Conservation (phyloP, 2,888 invertebrate genomes). For the Limnephilus marmoratus region DNA sequence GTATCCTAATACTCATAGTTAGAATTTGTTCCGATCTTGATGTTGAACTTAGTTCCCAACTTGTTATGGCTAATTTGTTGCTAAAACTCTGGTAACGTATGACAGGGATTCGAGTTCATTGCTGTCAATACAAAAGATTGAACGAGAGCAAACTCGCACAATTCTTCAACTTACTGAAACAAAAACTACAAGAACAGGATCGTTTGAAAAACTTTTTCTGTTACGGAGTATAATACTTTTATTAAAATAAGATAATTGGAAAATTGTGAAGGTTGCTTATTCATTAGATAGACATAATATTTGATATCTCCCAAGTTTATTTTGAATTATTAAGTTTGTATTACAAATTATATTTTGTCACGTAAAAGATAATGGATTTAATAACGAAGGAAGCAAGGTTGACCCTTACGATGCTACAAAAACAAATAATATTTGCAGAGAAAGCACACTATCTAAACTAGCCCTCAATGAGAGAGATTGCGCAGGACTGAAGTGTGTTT, state of each 20-base stretch:
- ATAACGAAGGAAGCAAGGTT: not conserved
- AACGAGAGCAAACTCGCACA: too few species aligned
- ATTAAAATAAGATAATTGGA: not conserved
- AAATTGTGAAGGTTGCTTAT: not conserved
- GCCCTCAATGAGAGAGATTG: not conserved
- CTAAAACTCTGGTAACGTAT: too few species aligned
- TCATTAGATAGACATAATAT: not conserved
- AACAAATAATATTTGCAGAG: not conserved
- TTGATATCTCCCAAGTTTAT: not conserved
- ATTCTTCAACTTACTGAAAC: not conserved
- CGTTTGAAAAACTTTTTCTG: too few species aligned
- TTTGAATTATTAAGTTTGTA: not conserved
- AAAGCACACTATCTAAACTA: not conserved
- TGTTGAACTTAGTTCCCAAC: too few species aligned
- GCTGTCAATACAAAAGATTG: not conserved
- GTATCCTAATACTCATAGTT: too few species aligned
- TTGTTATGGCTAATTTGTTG: too few species aligned
- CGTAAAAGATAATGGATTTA: not conserved
- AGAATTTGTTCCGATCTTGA: too few species aligned
- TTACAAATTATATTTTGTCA: not conserved
- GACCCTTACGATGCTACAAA: not conserved
- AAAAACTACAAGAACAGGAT: not conserved
- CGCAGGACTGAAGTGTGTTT: not conserved
- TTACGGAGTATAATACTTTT: not conserved
- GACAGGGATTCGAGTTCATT: not conserved